Conservation (phyloP, 1,140 invertebrate species). For the Zaprionus camerounensis region DNA sequence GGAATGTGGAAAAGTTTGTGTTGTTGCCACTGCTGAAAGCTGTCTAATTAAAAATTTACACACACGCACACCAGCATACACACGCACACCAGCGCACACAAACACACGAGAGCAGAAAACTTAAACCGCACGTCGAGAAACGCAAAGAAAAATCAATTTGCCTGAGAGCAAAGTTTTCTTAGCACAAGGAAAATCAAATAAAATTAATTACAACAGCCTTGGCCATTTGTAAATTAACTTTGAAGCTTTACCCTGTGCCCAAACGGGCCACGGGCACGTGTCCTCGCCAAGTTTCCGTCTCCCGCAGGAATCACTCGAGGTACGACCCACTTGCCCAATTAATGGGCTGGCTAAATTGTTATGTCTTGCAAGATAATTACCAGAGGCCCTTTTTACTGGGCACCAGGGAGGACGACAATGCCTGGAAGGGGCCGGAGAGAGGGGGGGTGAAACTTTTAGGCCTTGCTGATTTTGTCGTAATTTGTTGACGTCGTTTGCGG, state of each 20-base stretch:
- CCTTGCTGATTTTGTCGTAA: constrained; percentile 37
- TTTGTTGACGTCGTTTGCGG: constrained; percentile 70
- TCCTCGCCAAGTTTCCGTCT: constrained; percentile 26
- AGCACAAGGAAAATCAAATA: constrained; percentile 68
- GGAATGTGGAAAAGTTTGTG: constrained; percentile 62
- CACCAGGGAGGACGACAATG: neutral
- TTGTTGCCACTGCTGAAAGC: constrained; percentile 60
- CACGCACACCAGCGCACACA: constrained; percentile 49
- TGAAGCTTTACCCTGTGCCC: constrained; percentile 29
- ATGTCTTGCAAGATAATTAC: constrained; percentile 83
- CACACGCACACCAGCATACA: constrained; percentile 43
- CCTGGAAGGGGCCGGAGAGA: fast-evolving
- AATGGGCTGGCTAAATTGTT: constrained; percentile 81
- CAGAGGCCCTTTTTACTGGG: constrained; percentile 54
- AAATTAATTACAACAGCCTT: constrained; percentile 75
- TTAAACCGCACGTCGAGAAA: constrained; percentile 32
- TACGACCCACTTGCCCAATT: constrained; percentile 58
- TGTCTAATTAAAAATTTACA: constrained; percentile 77
- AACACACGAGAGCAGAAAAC: constrained; percentile 8
- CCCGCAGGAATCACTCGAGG: constrained; percentile 27
- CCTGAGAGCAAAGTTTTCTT: constrained; percentile 71
- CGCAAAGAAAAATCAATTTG: constrained; percentile 71
- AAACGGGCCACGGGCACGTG: constrained; percentile 54
- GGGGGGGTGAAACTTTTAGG: constrained; percentile 6
- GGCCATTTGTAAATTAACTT: constrained; percentile 79